Evolutionary conservation across 2,888 invertebrate species (phyloP).

Genomic region (Penaeus monodon): DNA sequence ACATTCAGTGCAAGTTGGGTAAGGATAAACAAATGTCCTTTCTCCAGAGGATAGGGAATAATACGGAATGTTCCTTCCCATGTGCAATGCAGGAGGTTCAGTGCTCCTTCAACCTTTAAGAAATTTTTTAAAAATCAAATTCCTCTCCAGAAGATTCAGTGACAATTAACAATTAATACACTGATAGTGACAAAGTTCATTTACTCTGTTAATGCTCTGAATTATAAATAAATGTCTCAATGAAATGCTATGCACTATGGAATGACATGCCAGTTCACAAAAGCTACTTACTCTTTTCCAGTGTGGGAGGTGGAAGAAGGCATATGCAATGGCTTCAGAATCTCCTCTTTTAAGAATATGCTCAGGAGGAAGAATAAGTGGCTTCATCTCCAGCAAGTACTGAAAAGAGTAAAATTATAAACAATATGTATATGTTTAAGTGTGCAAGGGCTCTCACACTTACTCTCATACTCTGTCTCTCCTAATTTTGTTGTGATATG

Average conservation of each 20-base stretch:
- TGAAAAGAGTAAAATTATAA: constrained; percentile 66
- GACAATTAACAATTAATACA: too few relatives aligned
- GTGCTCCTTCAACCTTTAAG: constrained; percentile 84
- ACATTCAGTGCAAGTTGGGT: constrained; percentile 91
- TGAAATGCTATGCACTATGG: too few relatives aligned
- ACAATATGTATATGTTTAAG: not conserved
- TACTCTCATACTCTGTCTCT: too few relatives aligned
- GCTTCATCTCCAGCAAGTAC: constrained; percentile 94
- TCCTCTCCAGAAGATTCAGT: too few relatives aligned
- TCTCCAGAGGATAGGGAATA: constrained; percentile 89
- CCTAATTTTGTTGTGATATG: not conserved
- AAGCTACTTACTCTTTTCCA: constrained; percentile 81
- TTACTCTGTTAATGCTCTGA: too few relatives aligned
- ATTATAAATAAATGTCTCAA: too few relatives aligned
- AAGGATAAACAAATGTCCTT: constrained; percentile 92
- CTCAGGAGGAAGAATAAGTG: constrained; percentile 94
- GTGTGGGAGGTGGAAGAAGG: constrained; percentile 94
- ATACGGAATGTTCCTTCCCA: constrained; percentile 95
- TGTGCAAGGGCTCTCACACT: too few relatives aligned
- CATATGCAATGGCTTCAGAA: constrained; percentile 95
- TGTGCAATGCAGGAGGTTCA: constrained; percentile 89
- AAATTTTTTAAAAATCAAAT: not conserved
- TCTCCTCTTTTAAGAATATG: constrained; percentile 96
- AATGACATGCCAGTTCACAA: too few relatives aligned
- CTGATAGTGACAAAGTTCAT: too few relatives aligned